Percentiles rank a stretch among this genome's conserved stretches.
Evolutionary conservation across 1,140 invertebrate genomes (phyloP).

Genomic region (Colletes gigas): DNA sequence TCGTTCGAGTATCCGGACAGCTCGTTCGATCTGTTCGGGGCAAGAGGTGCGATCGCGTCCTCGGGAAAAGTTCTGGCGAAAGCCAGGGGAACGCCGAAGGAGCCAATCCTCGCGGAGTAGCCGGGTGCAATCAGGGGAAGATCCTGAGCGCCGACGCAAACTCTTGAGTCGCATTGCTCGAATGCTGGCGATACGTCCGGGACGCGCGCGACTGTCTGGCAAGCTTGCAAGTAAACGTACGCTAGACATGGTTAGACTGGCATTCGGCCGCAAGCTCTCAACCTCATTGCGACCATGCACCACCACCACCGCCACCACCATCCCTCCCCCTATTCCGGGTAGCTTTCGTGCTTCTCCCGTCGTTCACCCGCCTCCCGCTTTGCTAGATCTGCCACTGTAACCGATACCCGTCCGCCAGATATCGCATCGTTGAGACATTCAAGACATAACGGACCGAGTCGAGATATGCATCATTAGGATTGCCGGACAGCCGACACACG

Average conservation of each 20-base stretch:
- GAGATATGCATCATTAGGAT: conserved; percentile 78
- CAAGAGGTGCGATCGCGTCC: not conserved
- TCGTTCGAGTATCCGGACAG: too few relatives aligned
- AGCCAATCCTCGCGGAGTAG: conserved; percentile 16
- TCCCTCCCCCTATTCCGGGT: conserved; percentile 32
- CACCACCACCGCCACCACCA: conserved; percentile 10
- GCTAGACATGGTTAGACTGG: conserved; percentile 77
- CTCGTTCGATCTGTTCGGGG: not conserved
- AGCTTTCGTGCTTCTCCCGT: conserved; percentile 57
- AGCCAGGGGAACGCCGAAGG: not conserved
- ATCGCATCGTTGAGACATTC: conserved; percentile 75
- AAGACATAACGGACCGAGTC: conserved; percentile 75
- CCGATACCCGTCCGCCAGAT: conserved; percentile 47
- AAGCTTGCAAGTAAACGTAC: conserved; percentile 70
- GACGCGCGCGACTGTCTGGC: conserved; percentile 67
- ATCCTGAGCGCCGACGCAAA: conserved; percentile 62
- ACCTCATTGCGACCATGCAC: conserved; percentile 76
- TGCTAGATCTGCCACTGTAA: not conserved
- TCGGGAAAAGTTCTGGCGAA: not conserved
- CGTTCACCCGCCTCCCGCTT: conserved; percentile 14
- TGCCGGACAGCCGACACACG: conserved; percentile 62
- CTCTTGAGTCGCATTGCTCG: conserved; percentile 75
- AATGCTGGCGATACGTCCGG: conserved; percentile 71
- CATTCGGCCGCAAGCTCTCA: conserved; percentile 78
- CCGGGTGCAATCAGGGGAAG: conserved; percentile 42